Conservation (phyloP, 2,113 vertebrate genomes). For the Myotis davidii region DNA sequence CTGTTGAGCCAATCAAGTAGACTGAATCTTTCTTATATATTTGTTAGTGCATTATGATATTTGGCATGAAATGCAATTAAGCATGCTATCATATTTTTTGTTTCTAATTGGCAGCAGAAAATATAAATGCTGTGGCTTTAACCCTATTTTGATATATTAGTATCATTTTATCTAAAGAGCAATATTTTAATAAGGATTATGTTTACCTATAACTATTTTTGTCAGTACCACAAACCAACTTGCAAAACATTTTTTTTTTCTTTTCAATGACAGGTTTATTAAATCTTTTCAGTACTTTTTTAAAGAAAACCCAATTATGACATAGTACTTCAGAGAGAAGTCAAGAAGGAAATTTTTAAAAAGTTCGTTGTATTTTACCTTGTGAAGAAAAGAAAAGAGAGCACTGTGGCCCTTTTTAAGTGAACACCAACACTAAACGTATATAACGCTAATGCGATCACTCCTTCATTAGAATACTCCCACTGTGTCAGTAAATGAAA, state of each 20-base stretch:
- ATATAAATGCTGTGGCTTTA: slow-evolving; percentile 39
- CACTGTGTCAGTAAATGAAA: not conserved
- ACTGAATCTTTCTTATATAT: not conserved
- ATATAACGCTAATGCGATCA: not conserved
- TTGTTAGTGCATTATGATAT: not conserved
- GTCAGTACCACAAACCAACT: not conserved
- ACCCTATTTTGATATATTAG: slow-evolving; percentile 50
- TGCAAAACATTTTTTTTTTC: not conserved
- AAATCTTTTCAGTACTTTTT: not conserved
- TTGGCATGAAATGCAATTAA: not conserved
- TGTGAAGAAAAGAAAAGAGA: not conserved
- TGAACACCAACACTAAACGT: not conserved
- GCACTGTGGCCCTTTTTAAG: not conserved
- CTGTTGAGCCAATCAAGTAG: not conserved
- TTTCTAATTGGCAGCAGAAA: not conserved
- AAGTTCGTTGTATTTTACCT: not conserved
- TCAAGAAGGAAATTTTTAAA: not conserved
- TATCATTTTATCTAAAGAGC: slow-evolving; percentile 62
- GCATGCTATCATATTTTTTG: not conserved
- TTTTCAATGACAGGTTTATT: slow-evolving; percentile 50
- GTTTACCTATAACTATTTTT: slow-evolving; percentile 60
- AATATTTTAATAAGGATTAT: slow-evolving; percentile 67
- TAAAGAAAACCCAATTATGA: not conserved
- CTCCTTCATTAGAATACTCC: not conserved
- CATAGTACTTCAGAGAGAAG: slow-evolving; percentile 14